Conservation (phyloP, 1,140 invertebrate species). For the Pinna nobilis region DNA sequence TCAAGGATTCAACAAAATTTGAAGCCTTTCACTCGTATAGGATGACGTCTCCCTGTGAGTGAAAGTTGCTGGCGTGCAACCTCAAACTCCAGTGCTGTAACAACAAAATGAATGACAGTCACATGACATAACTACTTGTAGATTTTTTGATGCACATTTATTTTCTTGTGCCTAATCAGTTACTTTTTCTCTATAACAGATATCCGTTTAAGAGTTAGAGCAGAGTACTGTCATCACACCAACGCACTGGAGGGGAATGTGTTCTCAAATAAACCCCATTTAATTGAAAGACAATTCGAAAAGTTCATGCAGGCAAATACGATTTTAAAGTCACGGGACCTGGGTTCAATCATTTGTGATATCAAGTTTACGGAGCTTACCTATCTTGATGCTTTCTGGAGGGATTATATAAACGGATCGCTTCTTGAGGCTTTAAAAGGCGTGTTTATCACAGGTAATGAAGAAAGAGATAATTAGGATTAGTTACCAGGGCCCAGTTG, state of each 20-base stretch:
- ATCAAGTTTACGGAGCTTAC: constrained; percentile 74
- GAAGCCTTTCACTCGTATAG: too few relatives aligned
- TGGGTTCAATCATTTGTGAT: constrained; percentile 73
- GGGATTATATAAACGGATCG: constrained; percentile 74
- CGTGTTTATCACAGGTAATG: constrained; percentile 67
- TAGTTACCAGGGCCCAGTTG: too few relatives aligned
- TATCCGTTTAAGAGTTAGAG: constrained; percentile 63
- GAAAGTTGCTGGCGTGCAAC: not conserved
- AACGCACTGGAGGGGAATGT: constrained; percentile 64
- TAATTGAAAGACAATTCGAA: constrained; percentile 69
- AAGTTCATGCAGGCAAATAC: constrained; percentile 70
- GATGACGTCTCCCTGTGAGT: too few relatives aligned
- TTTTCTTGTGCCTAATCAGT: not conserved
- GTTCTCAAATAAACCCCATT: constrained; percentile 63
- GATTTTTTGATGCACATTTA: not conserved
- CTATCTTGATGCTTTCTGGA: constrained; percentile 74
- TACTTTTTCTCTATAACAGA: constrained; percentile 43
- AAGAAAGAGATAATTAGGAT: not conserved
- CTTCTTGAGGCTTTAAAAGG: constrained; percentile 73
- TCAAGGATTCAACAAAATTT: too few relatives aligned
- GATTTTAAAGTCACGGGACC: constrained; percentile 69
- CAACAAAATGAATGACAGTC: too few relatives aligned
- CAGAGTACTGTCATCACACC: constrained; percentile 64
- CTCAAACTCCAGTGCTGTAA: too few relatives aligned
- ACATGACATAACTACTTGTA: too few relatives aligned